Evolutionary conservation across 2,797 vertebrate genomes (phyloP).

Genomic region (Dendrocincla tyrannina): DNA sequence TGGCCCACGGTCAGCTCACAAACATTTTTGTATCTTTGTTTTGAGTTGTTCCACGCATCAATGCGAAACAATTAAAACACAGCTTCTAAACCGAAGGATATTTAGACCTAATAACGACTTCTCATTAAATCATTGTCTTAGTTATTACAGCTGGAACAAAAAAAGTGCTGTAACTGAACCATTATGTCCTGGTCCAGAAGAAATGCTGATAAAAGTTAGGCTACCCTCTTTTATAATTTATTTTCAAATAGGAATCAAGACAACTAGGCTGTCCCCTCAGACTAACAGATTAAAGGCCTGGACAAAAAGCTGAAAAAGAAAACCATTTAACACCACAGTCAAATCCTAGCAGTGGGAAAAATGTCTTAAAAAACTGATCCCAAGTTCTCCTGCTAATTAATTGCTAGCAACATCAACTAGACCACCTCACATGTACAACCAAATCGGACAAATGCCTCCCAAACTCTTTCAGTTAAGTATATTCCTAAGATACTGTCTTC

Average conservation of each 20-base stretch:
- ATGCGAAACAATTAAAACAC: background rate
- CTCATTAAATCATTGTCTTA: background rate
- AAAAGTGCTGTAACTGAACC: background rate
- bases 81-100: background rate
- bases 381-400: background rate
- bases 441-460: background rate
- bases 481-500: background rate
- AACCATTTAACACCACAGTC: background rate
- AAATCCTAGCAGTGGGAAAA: background rate
- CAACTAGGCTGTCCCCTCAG: background rate
- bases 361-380: background rate
- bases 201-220: background rate
- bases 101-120: background rate
- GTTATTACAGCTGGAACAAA: background rate
- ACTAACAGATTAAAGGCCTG: background rate
- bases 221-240: background rate
- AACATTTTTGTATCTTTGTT: background rate
- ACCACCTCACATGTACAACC: background rate
- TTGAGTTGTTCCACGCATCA: background rate
- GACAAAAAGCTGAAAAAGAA: background rate
- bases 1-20: background rate
- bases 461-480: background rate
- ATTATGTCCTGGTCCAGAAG: background rate
- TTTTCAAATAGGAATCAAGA: background rate
- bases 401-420: background rate